phyloP scores from a whole-genome alignment of 64 coral and sea anemone genomes.

The Astreopora myriophthalma region DNA sequence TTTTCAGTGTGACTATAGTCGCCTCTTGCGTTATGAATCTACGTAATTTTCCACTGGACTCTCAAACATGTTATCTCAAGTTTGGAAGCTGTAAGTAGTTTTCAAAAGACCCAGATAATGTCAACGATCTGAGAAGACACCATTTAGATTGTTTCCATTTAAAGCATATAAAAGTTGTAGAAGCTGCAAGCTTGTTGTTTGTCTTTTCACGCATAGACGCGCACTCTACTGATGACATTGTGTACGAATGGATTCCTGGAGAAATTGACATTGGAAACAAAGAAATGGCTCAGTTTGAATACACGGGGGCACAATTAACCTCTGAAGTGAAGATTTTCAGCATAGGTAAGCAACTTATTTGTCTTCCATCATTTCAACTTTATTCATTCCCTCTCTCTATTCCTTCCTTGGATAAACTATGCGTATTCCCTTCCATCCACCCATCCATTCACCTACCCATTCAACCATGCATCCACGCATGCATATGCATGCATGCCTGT shows the following conservation, averaged over 20 bases:
- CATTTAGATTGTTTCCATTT: too few relatives aligned
- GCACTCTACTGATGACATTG: slow-evolving; percentile 55
- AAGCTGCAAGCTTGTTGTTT: neutral
- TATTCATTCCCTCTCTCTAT: neutral
- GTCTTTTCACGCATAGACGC: slow-evolving; percentile 27
- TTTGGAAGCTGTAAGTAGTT: slow-evolving; percentile 85
- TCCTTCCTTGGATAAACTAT: too few relatives aligned
- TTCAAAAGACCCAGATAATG: too few relatives aligned
- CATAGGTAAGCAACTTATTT: neutral
- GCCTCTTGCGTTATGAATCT: slow-evolving; percentile 76
- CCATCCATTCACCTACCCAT: too few relatives aligned
- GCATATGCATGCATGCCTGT: too few relatives aligned
- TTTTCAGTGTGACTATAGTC: slow-evolving; percentile 28
- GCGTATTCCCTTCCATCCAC: too few relatives aligned
- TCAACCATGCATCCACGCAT: too few relatives aligned
- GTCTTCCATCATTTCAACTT: neutral
- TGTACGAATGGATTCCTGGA: slow-evolving; percentile 33
- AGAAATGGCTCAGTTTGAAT: slow-evolving; percentile 79
- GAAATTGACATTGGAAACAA: slow-evolving; percentile 31
- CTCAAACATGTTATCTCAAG: slow-evolving; percentile 57
- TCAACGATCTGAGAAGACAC: too few relatives aligned
- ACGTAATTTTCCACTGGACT: slow-evolving; percentile 66
- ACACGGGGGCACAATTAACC: neutral
- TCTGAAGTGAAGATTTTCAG: neutral
- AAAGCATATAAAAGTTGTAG: too few relatives aligned